Evolutionary conservation across 2,888 invertebrate genomes (phyloP).

Genomic region (Tetrapedia diversipes): DNA sequence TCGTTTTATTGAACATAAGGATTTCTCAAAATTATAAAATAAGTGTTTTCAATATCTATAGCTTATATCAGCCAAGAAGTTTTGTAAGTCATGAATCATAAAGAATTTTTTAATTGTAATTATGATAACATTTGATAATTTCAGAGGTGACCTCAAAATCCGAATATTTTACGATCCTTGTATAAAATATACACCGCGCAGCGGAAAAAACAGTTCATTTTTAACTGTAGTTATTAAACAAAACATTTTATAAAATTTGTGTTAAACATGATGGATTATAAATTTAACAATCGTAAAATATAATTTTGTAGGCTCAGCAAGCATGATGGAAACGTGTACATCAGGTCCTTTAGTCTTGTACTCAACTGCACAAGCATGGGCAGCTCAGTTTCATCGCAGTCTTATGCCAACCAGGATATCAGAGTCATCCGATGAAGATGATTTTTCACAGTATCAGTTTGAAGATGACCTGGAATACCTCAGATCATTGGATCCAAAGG

Average conservation of each 20-base stretch:
- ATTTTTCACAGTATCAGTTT: slow-evolving; percentile 83
- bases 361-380: slow-evolving; percentile 78
- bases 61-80: neutral
- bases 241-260: neutral
- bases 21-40: slow-evolving; percentile 1
- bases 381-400: slow-evolving; percentile 75
- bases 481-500: slow-evolving; percentile 95
- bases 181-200: slow-evolving; percentile 37
- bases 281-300: neutral
- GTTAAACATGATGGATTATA: neutral
- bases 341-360: slow-evolving; percentile 78
- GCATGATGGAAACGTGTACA: slow-evolving; percentile 58
- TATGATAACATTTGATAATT: neutral
- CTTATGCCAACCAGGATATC: slow-evolving; percentile 65
- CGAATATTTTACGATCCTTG: neutral
- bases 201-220: slow-evolving; percentile 2
- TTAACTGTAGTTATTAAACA: neutral
- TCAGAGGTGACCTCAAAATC: slow-evolving; percentile 43
- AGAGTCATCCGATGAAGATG: slow-evolving; percentile 77
- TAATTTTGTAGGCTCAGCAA: slow-evolving; percentile 40
- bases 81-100: neutral
- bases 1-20: slow-evolving; percentile 25
- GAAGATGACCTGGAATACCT: slow-evolving; percentile 92
- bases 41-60: neutral
- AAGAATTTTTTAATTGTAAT: neutral